Evolutionary conservation across 2,113 vertebrate genomes (phyloP).

Genomic region (Cavia porcellus): DNA sequence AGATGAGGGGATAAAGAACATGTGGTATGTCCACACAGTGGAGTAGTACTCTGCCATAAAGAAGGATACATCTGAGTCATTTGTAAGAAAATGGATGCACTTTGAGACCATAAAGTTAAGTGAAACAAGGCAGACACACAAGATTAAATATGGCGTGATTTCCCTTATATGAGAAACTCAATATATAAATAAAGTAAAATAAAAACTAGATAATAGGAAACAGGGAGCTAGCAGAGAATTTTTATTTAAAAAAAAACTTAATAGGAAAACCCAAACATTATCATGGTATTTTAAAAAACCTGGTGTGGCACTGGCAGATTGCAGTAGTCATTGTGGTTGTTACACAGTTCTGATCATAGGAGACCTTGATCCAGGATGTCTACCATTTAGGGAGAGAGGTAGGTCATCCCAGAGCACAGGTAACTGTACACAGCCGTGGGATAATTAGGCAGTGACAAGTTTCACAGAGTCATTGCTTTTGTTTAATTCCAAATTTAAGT

Average conservation of each 20-base stretch:
- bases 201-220: background rate
- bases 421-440: background rate
- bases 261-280: background rate
- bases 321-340: accelerated
- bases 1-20: background rate
- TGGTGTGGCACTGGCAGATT: background rate
- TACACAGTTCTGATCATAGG: too few species aligned
- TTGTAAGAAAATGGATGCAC: background rate
- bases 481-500: background rate
- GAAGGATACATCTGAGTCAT: background rate
- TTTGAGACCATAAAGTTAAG: background rate
- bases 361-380: accelerated
- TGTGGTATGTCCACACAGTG: background rate
- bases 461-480: background rate
- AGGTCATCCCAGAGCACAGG: background rate
- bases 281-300: background rate
- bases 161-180: background rate
- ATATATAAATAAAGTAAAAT: background rate
- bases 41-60: background rate
- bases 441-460: background rate
- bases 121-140: background rate
- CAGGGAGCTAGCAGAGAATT: background rate
- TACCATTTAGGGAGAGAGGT: background rate
- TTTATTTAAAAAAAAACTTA: background rate
- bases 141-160: background rate